Conservation (phyloP, 2,888 invertebrate species). For the Acanthosepion esculentum region DNA sequence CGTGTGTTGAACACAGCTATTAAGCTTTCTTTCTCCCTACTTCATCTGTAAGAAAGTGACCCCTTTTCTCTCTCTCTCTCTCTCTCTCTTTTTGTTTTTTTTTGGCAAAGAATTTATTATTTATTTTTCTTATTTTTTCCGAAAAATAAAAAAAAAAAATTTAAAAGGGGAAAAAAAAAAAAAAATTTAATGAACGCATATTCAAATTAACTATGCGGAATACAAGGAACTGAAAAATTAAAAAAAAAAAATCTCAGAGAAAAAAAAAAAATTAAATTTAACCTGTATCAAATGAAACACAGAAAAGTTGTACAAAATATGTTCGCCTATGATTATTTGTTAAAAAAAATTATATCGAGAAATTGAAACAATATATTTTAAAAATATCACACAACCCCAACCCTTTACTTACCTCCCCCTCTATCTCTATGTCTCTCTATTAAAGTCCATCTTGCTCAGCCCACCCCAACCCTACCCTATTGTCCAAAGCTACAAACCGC, state of each 20-base stretch:
- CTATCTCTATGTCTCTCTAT: not conserved
- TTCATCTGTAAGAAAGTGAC: not conserved
- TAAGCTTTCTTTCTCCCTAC: not conserved
- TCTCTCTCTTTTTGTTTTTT: not conserved
- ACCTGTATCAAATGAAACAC: no score
- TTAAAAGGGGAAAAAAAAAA: not conserved
- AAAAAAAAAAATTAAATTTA: not conserved
- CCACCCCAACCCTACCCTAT: not conserved
- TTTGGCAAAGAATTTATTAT: not conserved
- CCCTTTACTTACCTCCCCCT: not conserved
- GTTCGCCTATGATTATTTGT: not conserved
- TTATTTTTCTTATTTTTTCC: not conserved
- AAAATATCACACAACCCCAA: not conserved
- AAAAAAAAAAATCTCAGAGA: not conserved
- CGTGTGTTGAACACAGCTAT: not conserved
- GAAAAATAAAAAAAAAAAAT: not conserved
- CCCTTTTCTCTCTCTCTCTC: not conserved
- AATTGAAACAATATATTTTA: not conserved
- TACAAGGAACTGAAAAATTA: not conserved
- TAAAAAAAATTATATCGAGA: not conserved
- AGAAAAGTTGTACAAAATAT: slow-evolving; percentile 8
- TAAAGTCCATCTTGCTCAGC: no score
- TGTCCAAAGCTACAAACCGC: not conserved
- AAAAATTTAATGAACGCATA: not conserved
- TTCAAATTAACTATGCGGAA: not conserved